Evolutionary conservation across 2,888 invertebrate species (phyloP), one percentile per base, ranked within the genome.

Genomic region (Rhingia rostrata): DNA sequence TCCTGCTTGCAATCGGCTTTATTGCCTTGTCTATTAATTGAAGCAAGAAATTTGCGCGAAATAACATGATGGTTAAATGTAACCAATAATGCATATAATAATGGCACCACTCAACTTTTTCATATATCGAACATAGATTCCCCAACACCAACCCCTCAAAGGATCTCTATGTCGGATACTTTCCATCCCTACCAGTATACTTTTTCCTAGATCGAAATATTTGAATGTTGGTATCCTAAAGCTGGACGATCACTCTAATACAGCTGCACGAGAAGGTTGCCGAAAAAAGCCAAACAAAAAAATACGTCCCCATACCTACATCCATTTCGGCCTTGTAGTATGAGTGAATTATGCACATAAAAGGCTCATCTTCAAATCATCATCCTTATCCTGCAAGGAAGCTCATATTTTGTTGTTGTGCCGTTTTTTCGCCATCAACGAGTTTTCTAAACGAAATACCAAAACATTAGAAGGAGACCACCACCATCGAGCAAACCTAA

Each of bases 381-480:
- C 64, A 61, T 63, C 49, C 49, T 54, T 63, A 74, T 74, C 66
- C 82, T 77, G 70, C 41, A 70, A 82, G 77, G 77, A 83, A 78
- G 58, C 64, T 22, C 39, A 74, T 61, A 30, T 14, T 72, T 54
- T 10, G 49, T 66, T 53, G 33, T 72, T 82, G 39, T 66, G 1
- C 2, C 22, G 22, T 66, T 61, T 49, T 37, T 22, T 30, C 2
- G 22, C 22, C 22, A 22, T 35, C 51, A 69, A 79, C 67, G 73
- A 64, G 83, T 83, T 79, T 72, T 53, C 79, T 74, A 79, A 83
- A 64, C 63, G 30, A 63, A 51, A 54, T 72, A 33, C 70, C 49
- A 70, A 37, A 63, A 63, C 56, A 74, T 83, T 79, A 69, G 73
- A 83, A 73, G 63, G 51, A 74, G 83, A 83, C 79, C 79, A 79